These are phyloP conservation scores for Damaliscus lunatus DNA, from an alignment of 2,113 vertebrate genomes.

Conservation along the genomic window DNA sequence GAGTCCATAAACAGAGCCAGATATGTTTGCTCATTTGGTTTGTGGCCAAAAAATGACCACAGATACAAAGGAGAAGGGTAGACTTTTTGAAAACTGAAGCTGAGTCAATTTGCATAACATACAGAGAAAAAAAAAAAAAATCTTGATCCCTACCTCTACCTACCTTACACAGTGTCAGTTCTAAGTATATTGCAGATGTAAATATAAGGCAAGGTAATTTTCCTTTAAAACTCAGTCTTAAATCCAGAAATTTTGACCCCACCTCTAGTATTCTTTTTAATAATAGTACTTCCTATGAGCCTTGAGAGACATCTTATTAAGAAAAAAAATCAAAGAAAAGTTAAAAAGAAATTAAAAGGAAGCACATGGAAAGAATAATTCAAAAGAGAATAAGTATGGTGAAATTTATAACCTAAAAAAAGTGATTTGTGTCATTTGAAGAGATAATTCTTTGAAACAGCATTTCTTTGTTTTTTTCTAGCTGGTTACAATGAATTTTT, in stretches of 20 bases:
- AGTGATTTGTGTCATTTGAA: background rate
- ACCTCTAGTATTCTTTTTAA: background rate
- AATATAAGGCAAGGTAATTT: background rate
- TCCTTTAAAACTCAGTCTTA: background rate
- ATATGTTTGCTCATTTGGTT: background rate
- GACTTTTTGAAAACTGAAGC: background rate
- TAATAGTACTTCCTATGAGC: background rate
- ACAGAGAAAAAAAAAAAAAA: background rate
- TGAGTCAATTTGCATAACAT: background rate
- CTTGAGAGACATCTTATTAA: background rate
- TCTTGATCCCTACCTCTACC: background rate
- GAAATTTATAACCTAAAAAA: constrained; percentile 7
- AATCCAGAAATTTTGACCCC: background rate
- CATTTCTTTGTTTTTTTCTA: background rate
- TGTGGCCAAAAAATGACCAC: background rate
- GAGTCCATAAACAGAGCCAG: background rate
- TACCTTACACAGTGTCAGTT: background rate
- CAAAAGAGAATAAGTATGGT: background rate
- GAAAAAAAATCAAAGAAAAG: background rate
- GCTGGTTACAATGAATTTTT: background rate
- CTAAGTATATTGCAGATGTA: background rate
- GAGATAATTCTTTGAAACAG: background rate
- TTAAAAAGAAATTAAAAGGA: background rate
- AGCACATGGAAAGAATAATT: background rate
- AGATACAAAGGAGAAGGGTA: background rate